Conservation (phyloP, 2,797 vertebrate species). For the Oreonectes daqikongensis region DNA sequence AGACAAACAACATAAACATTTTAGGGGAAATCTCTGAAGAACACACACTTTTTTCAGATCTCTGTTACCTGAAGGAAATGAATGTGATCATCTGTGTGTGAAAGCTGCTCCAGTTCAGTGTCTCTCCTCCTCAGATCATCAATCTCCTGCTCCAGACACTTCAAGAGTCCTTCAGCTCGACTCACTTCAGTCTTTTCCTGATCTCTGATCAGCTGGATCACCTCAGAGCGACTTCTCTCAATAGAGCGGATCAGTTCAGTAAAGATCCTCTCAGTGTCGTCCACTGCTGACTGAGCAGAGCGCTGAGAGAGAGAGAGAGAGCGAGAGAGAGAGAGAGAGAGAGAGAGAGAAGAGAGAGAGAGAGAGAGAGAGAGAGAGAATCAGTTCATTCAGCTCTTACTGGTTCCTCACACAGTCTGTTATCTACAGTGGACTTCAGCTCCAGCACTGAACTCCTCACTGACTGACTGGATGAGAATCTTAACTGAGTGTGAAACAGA, state of each 20-base stretch:
- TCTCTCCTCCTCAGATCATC: slow-evolving; percentile 2
- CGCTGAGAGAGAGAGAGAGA: neutral
- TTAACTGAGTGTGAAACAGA: no score
- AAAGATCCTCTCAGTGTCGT: slow-evolving; percentile 2
- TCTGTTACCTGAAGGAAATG: slow-evolving; percentile 26
- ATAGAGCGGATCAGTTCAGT: neutral
- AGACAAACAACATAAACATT: neutral
- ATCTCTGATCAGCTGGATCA: slow-evolving; percentile 3
- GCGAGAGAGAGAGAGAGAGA: neutral
- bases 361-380: no score
- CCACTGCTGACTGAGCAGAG: slow-evolving; percentile 1
- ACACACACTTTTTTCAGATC: neutral
- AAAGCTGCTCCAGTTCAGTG: slow-evolving; percentile 1
- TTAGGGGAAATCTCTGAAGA: neutral
- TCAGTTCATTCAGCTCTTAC: no score
- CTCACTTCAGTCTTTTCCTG: neutral
- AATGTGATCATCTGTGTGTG: neutral
- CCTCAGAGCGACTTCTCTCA: slow-evolving; percentile 11
- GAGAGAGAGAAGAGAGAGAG: neutral
- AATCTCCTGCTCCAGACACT: neutral
- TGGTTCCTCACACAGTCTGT: slow-evolving; percentile 5
- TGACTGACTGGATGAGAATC: no score
- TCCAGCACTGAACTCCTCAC: no score
- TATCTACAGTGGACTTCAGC: neutral
- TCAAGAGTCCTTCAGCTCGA: neutral